Evolutionary conservation across 2,888 invertebrate species (phyloP).

Genomic region (Oscheius onirici): DNA sequence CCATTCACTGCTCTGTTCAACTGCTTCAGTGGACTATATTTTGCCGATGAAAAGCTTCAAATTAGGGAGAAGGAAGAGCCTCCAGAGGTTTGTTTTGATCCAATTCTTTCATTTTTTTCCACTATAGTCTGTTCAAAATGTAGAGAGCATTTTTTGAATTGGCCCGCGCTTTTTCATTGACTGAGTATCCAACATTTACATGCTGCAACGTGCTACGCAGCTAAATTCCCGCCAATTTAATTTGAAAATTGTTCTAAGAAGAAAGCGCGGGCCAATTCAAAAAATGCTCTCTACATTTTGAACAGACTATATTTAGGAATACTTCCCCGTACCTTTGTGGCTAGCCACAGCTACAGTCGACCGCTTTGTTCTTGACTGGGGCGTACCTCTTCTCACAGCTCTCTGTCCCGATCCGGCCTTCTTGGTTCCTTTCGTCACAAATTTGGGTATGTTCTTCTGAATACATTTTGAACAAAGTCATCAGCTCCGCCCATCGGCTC

Average conservation of each 20-base stretch:
- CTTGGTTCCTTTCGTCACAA: conserved; percentile 51
- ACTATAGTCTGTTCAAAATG: too few species aligned
- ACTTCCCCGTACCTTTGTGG: conserved; percentile 46
- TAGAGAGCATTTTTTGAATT: too few species aligned
- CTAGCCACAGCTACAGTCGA: conserved; percentile 47
- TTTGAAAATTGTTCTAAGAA: too few species aligned
- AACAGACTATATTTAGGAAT: conserved; percentile 32
- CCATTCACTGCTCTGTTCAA: conserved; percentile 62
- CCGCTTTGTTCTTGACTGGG: conserved; percentile 53
- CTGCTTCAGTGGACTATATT: conserved; percentile 54
- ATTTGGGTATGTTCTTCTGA: conserved; percentile 19
- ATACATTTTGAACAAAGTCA: not conserved
- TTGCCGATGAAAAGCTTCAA: conserved; percentile 46
- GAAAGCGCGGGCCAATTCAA: not conserved
- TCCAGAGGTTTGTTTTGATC: not conserved
- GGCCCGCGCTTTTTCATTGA: too few species aligned
- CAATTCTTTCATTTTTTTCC: not conserved
- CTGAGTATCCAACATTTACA: too few species aligned
- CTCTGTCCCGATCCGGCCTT: conserved; percentile 54
- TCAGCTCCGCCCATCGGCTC: conserved; percentile 11
- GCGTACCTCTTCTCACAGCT: conserved; percentile 54
- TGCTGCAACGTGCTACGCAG: too few species aligned
- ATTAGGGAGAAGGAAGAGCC: conserved; percentile 17
- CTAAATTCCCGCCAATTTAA: too few species aligned
- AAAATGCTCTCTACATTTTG: too few species aligned